Percentiles rank a stretch among this genome's conserved stretches.
phyloP scores from a whole-genome alignment of 2,888 invertebrate genomes.

The Dryobota labecula region DNA sequence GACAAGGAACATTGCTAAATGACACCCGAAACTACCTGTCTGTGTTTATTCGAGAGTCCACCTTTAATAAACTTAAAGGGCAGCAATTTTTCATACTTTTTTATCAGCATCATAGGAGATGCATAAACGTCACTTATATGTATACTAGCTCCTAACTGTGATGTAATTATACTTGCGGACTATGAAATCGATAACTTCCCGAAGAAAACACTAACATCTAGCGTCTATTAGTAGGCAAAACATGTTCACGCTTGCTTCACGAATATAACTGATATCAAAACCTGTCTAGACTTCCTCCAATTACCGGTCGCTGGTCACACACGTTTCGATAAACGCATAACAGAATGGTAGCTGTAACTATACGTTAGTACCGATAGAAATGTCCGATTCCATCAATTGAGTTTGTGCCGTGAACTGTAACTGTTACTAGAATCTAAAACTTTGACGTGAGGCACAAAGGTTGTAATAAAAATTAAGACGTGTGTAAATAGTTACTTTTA shows the following conservation, averaged over 20 bases:
- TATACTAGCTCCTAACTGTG: neutral
- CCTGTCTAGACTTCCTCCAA: slow-evolving; percentile 23
- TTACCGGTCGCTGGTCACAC: slow-evolving; percentile 25
- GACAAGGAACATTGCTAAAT: neutral
- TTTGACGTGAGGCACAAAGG: neutral
- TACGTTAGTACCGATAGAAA: slow-evolving; percentile 3
- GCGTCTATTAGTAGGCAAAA: neutral
- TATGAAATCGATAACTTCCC: neutral
- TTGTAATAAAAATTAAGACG: slow-evolving; percentile 7
- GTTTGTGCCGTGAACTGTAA: slow-evolving; percentile 10
- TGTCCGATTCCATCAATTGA: slow-evolving; percentile 34
- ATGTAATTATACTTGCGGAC: neutral
- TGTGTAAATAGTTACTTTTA: neutral
- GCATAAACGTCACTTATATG: neutral
- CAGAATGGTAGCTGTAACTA: slow-evolving; percentile 1
- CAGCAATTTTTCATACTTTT: too few species aligned
- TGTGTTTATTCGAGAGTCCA: neutral
- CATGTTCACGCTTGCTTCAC: neutral
- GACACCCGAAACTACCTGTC: neutral
- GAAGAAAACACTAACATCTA: neutral
- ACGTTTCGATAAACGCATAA: slow-evolving; percentile 25
- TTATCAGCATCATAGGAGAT: neutral
- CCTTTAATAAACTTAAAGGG: neutral
- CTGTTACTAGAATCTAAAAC: neutral
- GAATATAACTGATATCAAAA: slow-evolving; percentile 7